phyloP scores from a whole-genome alignment of 2,797 vertebrate species.

The Hoplostethus atlanticus region DNA sequence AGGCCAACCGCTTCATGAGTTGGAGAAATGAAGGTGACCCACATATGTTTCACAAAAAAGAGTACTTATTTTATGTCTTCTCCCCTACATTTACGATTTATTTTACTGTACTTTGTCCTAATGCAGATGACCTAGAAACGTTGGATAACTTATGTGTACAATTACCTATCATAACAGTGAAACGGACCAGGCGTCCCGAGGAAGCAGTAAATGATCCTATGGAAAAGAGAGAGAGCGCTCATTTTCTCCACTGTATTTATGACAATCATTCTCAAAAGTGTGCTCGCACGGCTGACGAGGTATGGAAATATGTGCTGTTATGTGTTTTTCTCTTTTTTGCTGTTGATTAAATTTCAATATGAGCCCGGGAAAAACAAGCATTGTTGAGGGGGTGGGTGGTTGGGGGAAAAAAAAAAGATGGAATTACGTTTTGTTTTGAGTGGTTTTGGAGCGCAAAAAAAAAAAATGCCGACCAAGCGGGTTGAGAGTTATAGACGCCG shows the following conservation, averaged over 20 bases:
- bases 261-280: conserved; percentile 67
- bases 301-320: conserved; percentile 58
- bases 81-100: conserved; percentile 40
- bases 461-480: conserved; percentile 69
- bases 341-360: conserved; percentile 70
- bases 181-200: conserved; percentile 76
- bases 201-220: conserved; percentile 62
- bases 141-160: conserved; percentile 73
- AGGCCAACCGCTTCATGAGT: conserved; percentile 4
- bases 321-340: conserved; percentile 71
- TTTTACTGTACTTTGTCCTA: conserved; percentile 52
- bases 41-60: conserved; percentile 27
- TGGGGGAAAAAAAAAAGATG: conserved; percentile 30
- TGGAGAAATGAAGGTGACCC: conserved; percentile 18
- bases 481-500: conserved; percentile 63
- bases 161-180: conserved; percentile 78
- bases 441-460: conserved; percentile 62
- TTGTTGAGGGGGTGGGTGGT: conserved; percentile 20
- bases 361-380: conserved; percentile 53
- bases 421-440: conserved; percentile 69
- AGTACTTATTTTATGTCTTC: conserved; percentile 28
- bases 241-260: conserved; percentile 66
- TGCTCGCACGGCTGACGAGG: conserved; percentile 47
- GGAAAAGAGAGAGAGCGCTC: conserved; percentile 51
- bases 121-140: conserved; percentile 51